Conservation (phyloP, 1,140 invertebrate genomes). For the Hormaphis cornu region DNA sequence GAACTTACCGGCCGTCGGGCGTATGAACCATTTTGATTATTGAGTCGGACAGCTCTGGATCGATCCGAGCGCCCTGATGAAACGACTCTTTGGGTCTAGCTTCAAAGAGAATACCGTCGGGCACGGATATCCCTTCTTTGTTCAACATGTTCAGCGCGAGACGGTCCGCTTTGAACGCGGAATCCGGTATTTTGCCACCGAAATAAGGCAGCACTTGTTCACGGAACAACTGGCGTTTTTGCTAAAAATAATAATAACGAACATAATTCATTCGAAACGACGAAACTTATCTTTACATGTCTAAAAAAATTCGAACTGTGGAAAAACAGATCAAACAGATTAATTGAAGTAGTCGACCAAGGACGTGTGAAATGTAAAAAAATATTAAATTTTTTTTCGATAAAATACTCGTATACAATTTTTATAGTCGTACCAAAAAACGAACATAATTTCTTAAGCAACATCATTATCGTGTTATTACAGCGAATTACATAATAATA, state of each 20-base stretch:
- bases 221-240: slow-evolving; percentile 55
- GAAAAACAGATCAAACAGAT: too few relatives aligned
- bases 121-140: slow-evolving; percentile 53
- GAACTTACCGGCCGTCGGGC: slow-evolving; percentile 34
- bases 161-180: slow-evolving; percentile 52
- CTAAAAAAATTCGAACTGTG: too few relatives aligned
- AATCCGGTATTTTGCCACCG: slow-evolving; percentile 56
- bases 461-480: too few relatives aligned
- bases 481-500: too few relatives aligned
- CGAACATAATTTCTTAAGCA: too few relatives aligned
- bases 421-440: too few relatives aligned
- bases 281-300: too few relatives aligned
- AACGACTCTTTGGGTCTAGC: slow-evolving; percentile 41
- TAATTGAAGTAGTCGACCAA: too few relatives aligned
- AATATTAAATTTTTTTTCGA: too few relatives aligned
- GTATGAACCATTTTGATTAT: slow-evolving; percentile 37
- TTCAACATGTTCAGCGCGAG: slow-evolving; percentile 53
- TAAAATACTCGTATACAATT: too few relatives aligned
- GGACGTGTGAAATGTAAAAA: too few relatives aligned
- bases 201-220: slow-evolving; percentile 53
- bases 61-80: slow-evolving; percentile 38
- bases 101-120: slow-evolving; percentile 51
- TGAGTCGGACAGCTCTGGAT: slow-evolving; percentile 36
- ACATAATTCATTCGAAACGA: not conserved
- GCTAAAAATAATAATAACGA: slow-evolving; percentile 38